A percentile compares a stretch with the other conserved stretches of the same genome.
Conservation (phyloP, 1,140 invertebrate species). For the Drosophila triauraria region DNA sequence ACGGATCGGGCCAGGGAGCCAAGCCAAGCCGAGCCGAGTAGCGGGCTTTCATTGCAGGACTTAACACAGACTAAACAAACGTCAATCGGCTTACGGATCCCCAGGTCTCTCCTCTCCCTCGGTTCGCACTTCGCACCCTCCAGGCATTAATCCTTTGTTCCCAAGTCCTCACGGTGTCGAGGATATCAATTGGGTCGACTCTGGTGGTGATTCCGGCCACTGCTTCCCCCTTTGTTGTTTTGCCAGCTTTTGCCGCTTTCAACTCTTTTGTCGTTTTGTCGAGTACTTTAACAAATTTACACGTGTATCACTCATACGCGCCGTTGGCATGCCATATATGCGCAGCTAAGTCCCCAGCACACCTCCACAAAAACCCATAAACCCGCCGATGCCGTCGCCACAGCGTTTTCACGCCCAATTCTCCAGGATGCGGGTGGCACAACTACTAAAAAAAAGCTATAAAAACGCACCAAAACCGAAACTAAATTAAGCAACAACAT, state of each 20-base stretch:
- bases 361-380: constrained; percentile 2
- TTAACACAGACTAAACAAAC: constrained; percentile 48
- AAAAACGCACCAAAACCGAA: constrained; percentile 14
- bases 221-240: constrained; percentile 23
- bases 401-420: constrained; percentile 53
- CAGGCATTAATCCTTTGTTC: constrained; percentile 29
- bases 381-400: background rate
- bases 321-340: constrained; percentile 57
- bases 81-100: constrained; percentile 43
- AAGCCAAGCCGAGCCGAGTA: background rate
- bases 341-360: constrained; percentile 27
- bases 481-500: constrained; percentile 5
- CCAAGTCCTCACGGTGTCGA: background rate
- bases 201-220: background rate
- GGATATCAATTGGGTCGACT: constrained; percentile 37
- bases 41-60: constrained; percentile 42
- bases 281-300: constrained; percentile 78
- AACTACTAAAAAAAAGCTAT: constrained; percentile 5
- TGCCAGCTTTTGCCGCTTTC: constrained; percentile 17
- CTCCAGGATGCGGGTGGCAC: constrained; percentile 30
- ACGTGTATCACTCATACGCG: constrained; percentile 78
- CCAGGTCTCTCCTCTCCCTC: background rate
- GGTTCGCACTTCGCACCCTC: background rate
- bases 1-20: background rate
- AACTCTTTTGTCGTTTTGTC: constrained; percentile 36